Evolutionary conservation across 2,113 vertebrate species (phyloP), one percentile per base, ranked within the genome.

Genomic region (Motacilla alba): DNA sequence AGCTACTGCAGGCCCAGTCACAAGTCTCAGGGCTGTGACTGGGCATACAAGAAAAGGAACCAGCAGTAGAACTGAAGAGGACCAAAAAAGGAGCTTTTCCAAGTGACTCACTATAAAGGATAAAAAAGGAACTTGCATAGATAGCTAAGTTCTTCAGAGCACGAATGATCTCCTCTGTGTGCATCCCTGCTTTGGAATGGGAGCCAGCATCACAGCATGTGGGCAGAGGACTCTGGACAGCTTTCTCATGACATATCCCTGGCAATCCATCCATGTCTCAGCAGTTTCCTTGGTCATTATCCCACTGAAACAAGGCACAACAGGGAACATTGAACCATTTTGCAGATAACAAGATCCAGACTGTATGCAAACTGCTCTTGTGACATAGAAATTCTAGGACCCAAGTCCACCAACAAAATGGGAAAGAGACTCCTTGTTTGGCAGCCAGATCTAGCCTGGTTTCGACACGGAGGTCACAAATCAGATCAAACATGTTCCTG

Each of bases 131-230:
- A 74, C 92, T 96, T 74, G 83, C 89, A 90, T 18, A 91, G 84
- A 87, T 37, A 66, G 81, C 74, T 46, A 77, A 84, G 55, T 77
- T 73, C 87, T 93, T 86, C 33, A 30, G 79, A 83, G 94, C 60
- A 28, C 66, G 82, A 63, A 43, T 31, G 50, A 90, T 91, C 50
- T 90, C 41, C 53, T 86, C 78, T 63, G 79, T 58, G 26, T 91
- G 89, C 74, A 94, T 5, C 50, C 83, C 68, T 72, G 52, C 69
- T 90, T 95, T 90, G 76, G 92, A 83, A 94, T 49, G 50, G 10
- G 44, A 93, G 90, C 93, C 95, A 93, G 55, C 64, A 79, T 37
- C 90, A 84, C 95, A 91, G 95, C 49, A 53, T 85, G 86, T 39
- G 79, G 81, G 66, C 81, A 83, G 76, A 95, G 55, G 41, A 62